phyloP scores from a whole-genome alignment of 2,888 invertebrate genomes.

The Agriopis marginaria region DNA sequence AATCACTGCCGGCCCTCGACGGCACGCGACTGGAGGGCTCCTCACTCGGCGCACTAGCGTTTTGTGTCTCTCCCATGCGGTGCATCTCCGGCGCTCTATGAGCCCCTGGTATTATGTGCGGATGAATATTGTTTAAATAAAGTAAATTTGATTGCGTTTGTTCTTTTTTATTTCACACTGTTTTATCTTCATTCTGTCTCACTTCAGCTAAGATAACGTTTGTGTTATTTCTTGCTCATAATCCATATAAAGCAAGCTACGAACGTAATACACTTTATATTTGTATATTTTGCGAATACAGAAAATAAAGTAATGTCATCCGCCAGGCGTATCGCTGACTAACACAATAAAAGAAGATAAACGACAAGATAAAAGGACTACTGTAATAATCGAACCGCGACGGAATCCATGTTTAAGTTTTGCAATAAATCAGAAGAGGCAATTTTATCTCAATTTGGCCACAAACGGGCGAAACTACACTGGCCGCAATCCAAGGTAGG shows the following conservation, averaged over 20 bases:
- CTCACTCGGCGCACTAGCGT: constrained; percentile 74
- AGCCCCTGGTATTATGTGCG: constrained; percentile 57
- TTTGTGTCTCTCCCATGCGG: constrained; percentile 76
- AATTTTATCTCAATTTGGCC: constrained; percentile 64
- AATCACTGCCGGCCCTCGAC: constrained; percentile 83
- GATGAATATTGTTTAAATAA: constrained; percentile 35
- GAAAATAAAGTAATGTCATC: constrained; percentile 22
- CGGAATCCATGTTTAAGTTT: constrained; percentile 52
- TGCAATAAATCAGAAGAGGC: constrained; percentile 63
- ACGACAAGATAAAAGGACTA: constrained; percentile 46
- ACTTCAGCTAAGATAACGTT: neutral
- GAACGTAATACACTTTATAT: constrained; percentile 5
- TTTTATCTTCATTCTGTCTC: neutral
- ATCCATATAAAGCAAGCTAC: constrained; percentile 9
- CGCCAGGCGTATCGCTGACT: constrained; percentile 41
- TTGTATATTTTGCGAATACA: constrained; percentile 16
- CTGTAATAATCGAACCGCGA: constrained; percentile 52
- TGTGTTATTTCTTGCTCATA: neutral
- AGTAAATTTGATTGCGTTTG: constrained; percentile 10
- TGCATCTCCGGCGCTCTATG: constrained; percentile 64
- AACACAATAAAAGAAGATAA: constrained; percentile 51
- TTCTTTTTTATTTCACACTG: neutral
- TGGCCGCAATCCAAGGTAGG: constrained; percentile 68
- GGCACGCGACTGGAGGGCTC: constrained; percentile 76
- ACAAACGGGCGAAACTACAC: constrained; percentile 51